Conservation (phyloP, 2,888 invertebrate genomes). For the Mimumesa dahlbomi region DNA sequence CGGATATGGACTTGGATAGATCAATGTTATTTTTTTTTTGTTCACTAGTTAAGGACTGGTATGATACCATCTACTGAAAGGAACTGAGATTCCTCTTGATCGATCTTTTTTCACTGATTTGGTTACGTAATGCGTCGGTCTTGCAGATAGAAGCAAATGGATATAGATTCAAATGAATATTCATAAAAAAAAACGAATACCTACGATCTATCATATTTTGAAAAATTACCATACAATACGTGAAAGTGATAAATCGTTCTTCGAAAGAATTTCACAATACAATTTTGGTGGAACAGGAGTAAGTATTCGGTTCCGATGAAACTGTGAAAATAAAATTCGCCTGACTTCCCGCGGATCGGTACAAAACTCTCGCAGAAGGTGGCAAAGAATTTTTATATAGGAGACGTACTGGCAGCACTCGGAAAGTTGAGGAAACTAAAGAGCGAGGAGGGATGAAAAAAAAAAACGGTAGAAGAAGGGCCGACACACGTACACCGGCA, state of each 20-base stretch:
- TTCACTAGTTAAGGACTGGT: background rate
- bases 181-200: too few relatives aligned
- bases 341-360: background rate
- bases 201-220: too few relatives aligned
- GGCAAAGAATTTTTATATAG: too few relatives aligned
- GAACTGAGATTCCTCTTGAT: background rate
- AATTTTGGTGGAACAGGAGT: too few relatives aligned
- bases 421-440: slow-evolving; percentile 41
- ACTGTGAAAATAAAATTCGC: background rate
- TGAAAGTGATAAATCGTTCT: too few relatives aligned
- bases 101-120: background rate
- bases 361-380: slow-evolving; percentile 21
- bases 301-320: background rate
- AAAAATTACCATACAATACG: too few relatives aligned
- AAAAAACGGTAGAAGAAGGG: slow-evolving; percentile 60
- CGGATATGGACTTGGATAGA: slow-evolving; percentile 1
- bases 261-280: too few relatives aligned
- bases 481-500: slow-evolving; percentile 52
- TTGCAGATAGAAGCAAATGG: too few relatives aligned
- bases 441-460: slow-evolving; percentile 46
- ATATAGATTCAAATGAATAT: too few relatives aligned
- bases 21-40: background rate
- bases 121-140: background rate
- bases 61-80: background rate
- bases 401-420: slow-evolving; percentile 37